Evolutionary conservation across 2,888 invertebrate species (phyloP).

Genomic region (Oscheius sp.): DNA sequence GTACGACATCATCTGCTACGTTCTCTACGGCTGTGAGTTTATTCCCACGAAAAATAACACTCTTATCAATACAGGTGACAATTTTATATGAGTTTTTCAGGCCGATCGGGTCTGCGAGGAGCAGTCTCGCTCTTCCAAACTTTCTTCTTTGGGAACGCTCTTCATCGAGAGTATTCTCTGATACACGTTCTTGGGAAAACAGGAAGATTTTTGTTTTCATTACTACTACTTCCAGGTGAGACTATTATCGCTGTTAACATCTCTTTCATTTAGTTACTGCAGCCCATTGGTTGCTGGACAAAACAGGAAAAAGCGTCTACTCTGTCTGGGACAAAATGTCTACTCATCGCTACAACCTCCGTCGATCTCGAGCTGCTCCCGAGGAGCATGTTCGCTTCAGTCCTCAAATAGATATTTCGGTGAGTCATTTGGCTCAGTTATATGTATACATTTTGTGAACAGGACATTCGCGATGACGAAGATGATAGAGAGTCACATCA

Average conservation of each 20-base stretch:
- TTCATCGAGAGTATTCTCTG: background rate
- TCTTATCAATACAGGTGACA: background rate
- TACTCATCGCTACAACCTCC: background rate
- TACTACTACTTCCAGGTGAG: conserved; percentile 18
- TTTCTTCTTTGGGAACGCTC: background rate
- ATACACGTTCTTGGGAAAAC: background rate
- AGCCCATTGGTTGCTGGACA: conserved; percentile 20
- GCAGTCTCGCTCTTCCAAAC: background rate
- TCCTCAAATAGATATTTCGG: background rate
- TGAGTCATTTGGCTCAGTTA: background rate
- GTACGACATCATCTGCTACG: conserved; percentile 16
- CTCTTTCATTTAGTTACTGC: conserved; percentile 4
- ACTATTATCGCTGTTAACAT: no score
- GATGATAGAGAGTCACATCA: background rate
- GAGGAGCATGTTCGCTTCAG: conserved; percentile 23
- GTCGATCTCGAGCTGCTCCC: background rate
- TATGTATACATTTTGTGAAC: background rate
- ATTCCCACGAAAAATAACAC: background rate
- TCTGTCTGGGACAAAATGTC: conserved; percentile 10
- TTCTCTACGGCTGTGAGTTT: conserved; percentile 19
- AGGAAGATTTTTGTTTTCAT: conserved; percentile 9
- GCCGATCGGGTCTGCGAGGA: background rate
- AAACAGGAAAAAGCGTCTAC: conserved; percentile 1
- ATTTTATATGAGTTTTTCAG: conserved; percentile 15
- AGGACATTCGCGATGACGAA: conserved; percentile 3